These are phyloP conservation scores for Ciconia maguari DNA, from an alignment of 2,113 vertebrate genomes.

Conservation along the genomic window DNA sequence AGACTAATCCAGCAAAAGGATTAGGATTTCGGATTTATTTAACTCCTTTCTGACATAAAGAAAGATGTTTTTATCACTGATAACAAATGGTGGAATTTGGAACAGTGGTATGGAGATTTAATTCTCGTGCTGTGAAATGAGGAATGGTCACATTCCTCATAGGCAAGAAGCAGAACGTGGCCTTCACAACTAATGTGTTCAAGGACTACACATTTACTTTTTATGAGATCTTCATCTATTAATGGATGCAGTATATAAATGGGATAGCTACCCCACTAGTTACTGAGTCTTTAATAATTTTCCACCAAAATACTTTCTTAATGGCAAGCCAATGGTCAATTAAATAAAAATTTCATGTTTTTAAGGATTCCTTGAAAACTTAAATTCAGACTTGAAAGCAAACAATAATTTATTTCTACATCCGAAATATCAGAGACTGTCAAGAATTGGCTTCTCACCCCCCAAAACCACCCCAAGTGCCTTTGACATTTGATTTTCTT, in stretches of 20 bases:
- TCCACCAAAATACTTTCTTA: background rate
- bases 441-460: background rate
- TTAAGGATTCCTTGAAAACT: background rate
- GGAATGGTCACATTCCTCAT: background rate
- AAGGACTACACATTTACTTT: background rate
- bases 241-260: background rate
- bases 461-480: background rate
- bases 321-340: background rate
- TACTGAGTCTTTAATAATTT: background rate
- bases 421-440: background rate
- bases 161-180: background rate
- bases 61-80: background rate
- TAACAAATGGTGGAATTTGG: background rate
- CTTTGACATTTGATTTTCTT: background rate
- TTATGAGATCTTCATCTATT: background rate
- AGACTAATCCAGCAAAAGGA: slow-evolving; percentile 53
- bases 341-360: background rate
- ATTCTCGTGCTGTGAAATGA: background rate
- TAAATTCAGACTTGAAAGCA: background rate
- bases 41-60: background rate
- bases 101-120: background rate
- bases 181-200: background rate
- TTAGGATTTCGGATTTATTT: slow-evolving; percentile 48
- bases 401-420: background rate
- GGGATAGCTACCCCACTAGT: no score